Percentiles rank a stretch among this genome's conserved stretches.
phyloP scores from a whole-genome alignment of 2,113 vertebrate genomes.

The Trematomus loennbergii region DNA sequence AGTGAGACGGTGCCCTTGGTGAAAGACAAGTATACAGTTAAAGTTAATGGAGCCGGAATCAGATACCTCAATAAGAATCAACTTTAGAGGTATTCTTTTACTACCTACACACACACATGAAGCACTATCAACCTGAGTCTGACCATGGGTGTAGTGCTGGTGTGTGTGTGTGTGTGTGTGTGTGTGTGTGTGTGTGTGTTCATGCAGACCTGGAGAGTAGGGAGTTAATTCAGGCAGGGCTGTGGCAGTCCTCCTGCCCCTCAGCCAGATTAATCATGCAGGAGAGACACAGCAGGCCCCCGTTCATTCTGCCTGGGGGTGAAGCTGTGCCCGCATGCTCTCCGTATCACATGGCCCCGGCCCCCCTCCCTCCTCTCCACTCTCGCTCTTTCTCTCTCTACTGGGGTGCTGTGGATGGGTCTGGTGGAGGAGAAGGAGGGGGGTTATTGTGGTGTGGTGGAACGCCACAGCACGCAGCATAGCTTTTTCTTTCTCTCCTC shows the following conservation, averaged over 20 bases:
- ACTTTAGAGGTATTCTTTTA: constrained; percentile 34
- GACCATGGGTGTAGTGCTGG: constrained; percentile 39
- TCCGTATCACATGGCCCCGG: constrained; percentile 90
- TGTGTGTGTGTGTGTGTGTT: constrained; percentile 43
- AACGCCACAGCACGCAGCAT: constrained; percentile 69
- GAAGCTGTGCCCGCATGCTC: constrained; percentile 89
- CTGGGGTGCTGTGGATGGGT: constrained; percentile 69
- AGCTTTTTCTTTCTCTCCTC: constrained; percentile 68
- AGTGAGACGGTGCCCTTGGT: constrained; percentile 56
- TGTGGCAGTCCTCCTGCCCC: constrained; percentile 93
- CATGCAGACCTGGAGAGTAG: constrained; percentile 75
- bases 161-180: constrained; percentile 45
- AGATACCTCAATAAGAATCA: constrained; percentile 52
- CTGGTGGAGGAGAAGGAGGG: constrained; percentile 38
- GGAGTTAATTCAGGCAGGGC: constrained; percentile 86
- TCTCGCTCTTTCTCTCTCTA: constrained; percentile 61
- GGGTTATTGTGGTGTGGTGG: constrained; percentile 65
- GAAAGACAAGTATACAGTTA: constrained; percentile 52
- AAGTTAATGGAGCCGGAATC: constrained; percentile 58
- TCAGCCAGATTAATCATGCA: constrained; percentile 99
- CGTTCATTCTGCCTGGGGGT: constrained; percentile 92
- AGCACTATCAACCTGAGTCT: constrained; percentile 42
- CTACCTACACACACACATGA: not conserved
- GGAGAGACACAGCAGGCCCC: constrained; percentile 95
- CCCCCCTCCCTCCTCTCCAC: constrained; percentile 50